Base-by-base conservation (phyloP, 1,140 invertebrate species). In the Eulimnadia texana region DNA sequence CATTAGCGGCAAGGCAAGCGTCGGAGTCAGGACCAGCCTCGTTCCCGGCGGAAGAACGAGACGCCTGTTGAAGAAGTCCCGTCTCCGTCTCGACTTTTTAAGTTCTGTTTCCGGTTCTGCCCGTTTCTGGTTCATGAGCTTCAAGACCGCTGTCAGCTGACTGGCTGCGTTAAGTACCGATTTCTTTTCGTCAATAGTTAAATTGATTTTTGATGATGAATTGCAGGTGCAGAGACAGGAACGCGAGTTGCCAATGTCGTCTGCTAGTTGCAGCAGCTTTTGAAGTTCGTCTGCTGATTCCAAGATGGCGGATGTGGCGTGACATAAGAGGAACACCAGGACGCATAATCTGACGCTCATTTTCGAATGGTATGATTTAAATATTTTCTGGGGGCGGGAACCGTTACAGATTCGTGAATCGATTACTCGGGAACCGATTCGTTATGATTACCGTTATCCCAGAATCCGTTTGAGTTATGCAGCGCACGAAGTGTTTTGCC, bases 1-100 rank as follows among this genome's bases (percentile, higher is more conserved):
- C 0, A 88, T 84, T 67, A 90, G 83, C 10, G 88, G 88, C 74
- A 90, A 76, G 2, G 85, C 83, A 33, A 90, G 71, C 3, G 88
- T 87, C 2, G 88, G 87, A 1, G 85, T 84, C 55, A 90, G 82
- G 24, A 84, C 80, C 71, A 90, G 78, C 9, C 84, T 76, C 0
- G 86, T 89, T 50, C 85, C 86, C 3, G 87, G 88, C 2, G 87
- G 88, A 56, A 90, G 69, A 2, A 86, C 86, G 67, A 90, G 73
- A 0, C 86, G 73, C 13, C 86, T 20, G 25, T 16, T 42, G 16
- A 42, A 42, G 6, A 42, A n/a, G n/a, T n/a, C n/a, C n/a, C n/a
- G 33, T 9, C 33, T 42, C 16, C 33, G 6, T 16, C 33, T 42
- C 6, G 33, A 16, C 6, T 16, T 6, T 42, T 42, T 42, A 9